These are phyloP conservation scores for Caenorhabditis uteleia DNA, from an alignment of 2,888 invertebrate genomes.

Conservation along the genomic window DNA sequence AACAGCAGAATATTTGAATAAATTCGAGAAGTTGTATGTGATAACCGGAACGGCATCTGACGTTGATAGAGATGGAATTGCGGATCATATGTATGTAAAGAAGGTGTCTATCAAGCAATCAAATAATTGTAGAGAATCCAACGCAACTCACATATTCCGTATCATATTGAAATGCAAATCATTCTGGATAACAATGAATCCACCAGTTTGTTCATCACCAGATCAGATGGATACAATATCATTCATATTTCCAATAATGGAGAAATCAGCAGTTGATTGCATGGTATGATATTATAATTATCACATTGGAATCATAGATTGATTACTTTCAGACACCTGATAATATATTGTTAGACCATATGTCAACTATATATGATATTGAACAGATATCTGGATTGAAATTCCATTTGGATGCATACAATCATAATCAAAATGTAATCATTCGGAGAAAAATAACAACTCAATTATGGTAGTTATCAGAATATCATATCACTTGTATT, in stretches of 20 bases:
- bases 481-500: no score
- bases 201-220: conserved; percentile 12
- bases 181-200: conserved; percentile 22
- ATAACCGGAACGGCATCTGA: conserved; percentile 36
- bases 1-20: conserved; percentile 25
- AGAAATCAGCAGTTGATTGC: background rate
- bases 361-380: conserved; percentile 27
- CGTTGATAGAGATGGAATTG: conserved; percentile 35
- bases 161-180: conserved; percentile 20
- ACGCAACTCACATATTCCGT: conserved; percentile 20
- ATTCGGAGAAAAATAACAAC: conserved; percentile 21
- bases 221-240: conserved; percentile 13
- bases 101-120: background rate
- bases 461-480: conserved; percentile 17
- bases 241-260: conserved; percentile 25
- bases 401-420: conserved; percentile 13
- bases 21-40: conserved; percentile 30
- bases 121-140: background rate
- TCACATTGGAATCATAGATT: background rate
- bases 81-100: conserved; percentile 6
- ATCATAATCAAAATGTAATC: conserved; percentile 16
- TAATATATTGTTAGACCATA: conserved; percentile 25
- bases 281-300: conserved; percentile 12
- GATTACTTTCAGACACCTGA: conserved; percentile 2
- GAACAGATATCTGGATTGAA: conserved; percentile 24